Evolutionary conservation across 1,140 invertebrate genomes (phyloP), one percentile per base, ranked within the genome.

Genomic region (Chelonus insularis): DNA sequence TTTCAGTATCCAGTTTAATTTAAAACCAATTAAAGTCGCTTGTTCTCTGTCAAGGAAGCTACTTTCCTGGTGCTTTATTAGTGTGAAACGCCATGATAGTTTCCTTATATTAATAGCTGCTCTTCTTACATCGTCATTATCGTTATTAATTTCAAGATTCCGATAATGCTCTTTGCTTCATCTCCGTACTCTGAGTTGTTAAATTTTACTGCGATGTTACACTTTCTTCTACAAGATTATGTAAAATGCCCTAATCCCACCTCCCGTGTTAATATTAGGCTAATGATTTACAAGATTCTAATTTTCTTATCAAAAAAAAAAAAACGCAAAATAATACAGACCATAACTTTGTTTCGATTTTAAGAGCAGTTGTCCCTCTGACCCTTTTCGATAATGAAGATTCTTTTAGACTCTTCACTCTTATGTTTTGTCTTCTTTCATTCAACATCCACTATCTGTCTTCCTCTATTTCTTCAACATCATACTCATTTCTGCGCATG

Each of bases 281-380:
- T 72, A 77, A 75, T 74, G 71, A 75, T 75, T 77, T 72, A 73
- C 71, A 63, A 71, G 72, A 75, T 74, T 75, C 71, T 77, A 77
- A 77, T 77, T 71, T 70, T 66, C 65, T 66, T 64, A 56, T 3
- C n/a, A n/a, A n/a, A n/a, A n/a, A n/a, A n/a, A n/a, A n/a, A n/a
- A n/a, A n/a, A n/a, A n/a, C n/a, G n/a, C n/a, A n/a, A n/a, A n/a
- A n/a, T n/a, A n/a, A n/a, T n/a, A n/a, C n/a, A n/a, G n/a, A n/a
- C n/a, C n/a, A n/a, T n/a, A n/a, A n/a, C 47, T 6, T 18, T 45
- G 43, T 39, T 11, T 39, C 37, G 37, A 39, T 12, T 5, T 11
- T 39, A 12, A 34, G 7, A 34, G 32, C n/a, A 34, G 32, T 34
- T 8, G 7, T 8, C 32, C 32, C n/a, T 34, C 32, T n/a, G n/a